phyloP scores from a whole-genome alignment of 1,140 invertebrate genomes.

The Sinella curviseta region DNA sequence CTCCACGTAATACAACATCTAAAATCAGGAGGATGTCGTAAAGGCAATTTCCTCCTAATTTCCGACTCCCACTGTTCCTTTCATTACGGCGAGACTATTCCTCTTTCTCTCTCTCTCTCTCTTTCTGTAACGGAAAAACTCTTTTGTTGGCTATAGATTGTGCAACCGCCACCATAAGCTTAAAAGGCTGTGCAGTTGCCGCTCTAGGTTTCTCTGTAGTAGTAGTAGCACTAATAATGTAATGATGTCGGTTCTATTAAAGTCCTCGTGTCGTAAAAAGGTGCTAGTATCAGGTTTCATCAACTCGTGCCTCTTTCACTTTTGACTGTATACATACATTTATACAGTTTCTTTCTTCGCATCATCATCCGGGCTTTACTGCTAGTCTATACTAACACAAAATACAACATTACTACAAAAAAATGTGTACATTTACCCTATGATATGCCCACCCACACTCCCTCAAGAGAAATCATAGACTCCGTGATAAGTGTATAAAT shows the following conservation, averaged over 20 bases:
- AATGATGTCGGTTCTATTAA: conserved; percentile 11
- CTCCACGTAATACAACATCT: not conserved
- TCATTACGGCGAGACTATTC: conserved; percentile 9
- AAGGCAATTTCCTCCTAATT: conserved; percentile 26
- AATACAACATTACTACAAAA: too few species aligned
- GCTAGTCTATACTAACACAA: not conserved
- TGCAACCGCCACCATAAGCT: too few species aligned
- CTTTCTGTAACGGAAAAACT: too few species aligned
- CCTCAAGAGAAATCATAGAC: not conserved
- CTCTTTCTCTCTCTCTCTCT: not conserved
- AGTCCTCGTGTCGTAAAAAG: conserved; percentile 20
- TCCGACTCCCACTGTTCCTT: conserved; percentile 25
- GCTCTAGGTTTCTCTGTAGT: not conserved
- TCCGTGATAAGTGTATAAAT: not conserved
- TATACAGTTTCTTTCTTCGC: not conserved
- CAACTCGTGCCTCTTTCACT: not conserved
- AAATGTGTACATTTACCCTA: too few species aligned
- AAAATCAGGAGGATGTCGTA: conserved; percentile 19
- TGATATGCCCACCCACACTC: too few species aligned
- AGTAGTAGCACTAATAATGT: not conserved
- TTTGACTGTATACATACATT: not conserved
- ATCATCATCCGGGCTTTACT: not conserved
- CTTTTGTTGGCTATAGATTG: too few species aligned
- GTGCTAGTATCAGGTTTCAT: conserved; percentile 23
- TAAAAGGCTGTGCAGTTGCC: not conserved